A percentile compares a stretch with the other conserved stretches of the same genome.
Conservation (phyloP, 2,113 vertebrate species). For the Bufo gargarizans region DNA sequence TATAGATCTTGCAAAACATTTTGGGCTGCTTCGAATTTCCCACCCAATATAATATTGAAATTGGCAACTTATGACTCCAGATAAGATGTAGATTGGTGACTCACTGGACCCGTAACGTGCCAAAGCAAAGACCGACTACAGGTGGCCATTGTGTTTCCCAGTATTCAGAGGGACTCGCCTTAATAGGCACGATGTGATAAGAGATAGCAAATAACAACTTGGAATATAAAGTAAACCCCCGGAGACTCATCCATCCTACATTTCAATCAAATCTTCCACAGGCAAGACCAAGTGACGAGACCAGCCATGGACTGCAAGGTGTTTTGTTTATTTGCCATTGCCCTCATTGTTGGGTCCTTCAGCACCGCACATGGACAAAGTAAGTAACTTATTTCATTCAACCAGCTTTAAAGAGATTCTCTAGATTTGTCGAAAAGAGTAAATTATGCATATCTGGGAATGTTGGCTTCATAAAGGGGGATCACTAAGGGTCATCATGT, state of each 20-base stretch:
- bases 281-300: constrained; percentile 37
- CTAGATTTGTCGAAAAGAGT: background rate
- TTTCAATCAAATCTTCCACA: background rate
- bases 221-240: constrained; percentile 36
- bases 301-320: constrained; percentile 49
- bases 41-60: constrained; percentile 31
- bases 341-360: constrained; percentile 51
- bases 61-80: constrained; percentile 10
- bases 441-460: background rate
- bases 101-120: background rate
- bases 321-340: constrained; percentile 50
- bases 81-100: constrained; percentile 14
- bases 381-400: constrained; percentile 12
- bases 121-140: constrained; percentile 35
- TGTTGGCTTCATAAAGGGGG: background rate
- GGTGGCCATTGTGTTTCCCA: constrained; percentile 20
- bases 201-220: background rate
- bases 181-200: background rate
- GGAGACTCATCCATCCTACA: background rate
- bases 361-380: constrained; percentile 42
- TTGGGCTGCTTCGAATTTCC: background rate
- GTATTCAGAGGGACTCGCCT: background rate
- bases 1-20: background rate
- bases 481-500: no score
- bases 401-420: background rate